These are phyloP conservation scores for Athene noctua DNA, from an alignment of 2,113 vertebrate species.

Conservation along the genomic window DNA sequence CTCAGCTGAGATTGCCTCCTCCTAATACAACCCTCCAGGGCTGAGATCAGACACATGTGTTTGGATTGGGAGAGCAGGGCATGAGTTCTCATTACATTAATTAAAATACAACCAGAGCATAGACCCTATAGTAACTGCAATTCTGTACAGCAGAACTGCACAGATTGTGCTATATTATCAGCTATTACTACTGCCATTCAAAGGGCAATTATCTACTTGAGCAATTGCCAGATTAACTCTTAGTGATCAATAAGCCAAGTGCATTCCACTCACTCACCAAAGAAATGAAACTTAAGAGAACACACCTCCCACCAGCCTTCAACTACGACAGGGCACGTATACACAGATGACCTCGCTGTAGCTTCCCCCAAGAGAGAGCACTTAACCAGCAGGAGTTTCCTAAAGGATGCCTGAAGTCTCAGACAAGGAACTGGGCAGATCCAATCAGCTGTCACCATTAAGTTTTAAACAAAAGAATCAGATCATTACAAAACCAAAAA, in stretches of 20 bases:
- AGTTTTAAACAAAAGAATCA: background rate
- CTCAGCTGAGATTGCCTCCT: background rate
- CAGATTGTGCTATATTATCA: background rate
- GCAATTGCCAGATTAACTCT: background rate
- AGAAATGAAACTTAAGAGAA: background rate
- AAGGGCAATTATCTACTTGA: background rate
- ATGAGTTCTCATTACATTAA: background rate
- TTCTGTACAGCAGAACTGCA: background rate
- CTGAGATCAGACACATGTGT: rapidly evolving
- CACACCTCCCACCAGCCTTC: background rate
- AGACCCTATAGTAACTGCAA: background rate
- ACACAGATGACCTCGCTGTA: background rate
- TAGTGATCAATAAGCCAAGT: background rate
- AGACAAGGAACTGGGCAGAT: background rate
- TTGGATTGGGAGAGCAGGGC: background rate
- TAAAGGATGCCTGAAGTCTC: background rate
- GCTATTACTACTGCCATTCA: background rate
- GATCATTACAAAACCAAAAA: background rate
- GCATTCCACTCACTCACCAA: background rate
- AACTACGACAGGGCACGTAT: rapidly evolving
- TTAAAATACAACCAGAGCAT: background rate
- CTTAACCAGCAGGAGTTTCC: background rate
- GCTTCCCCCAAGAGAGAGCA: background rate
- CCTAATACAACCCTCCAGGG: background rate
- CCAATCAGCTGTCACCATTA: background rate